Evolutionary conservation across 64 coral and sea anemone species (phyloP), one percentile per base, ranked within the genome.

Genomic region (Montipora capricornis): DNA sequence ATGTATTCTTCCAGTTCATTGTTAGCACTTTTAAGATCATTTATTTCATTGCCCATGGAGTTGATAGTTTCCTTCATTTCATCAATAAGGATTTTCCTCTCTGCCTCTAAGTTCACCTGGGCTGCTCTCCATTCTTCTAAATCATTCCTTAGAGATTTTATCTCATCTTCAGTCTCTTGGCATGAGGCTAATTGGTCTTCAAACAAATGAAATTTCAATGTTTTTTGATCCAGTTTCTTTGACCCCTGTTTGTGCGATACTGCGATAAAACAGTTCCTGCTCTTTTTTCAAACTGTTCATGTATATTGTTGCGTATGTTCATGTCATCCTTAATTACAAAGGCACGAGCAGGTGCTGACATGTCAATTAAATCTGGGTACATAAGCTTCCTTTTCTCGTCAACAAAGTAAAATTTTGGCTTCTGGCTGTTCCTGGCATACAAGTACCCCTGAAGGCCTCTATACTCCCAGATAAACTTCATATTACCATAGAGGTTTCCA

Each of bases 1-100:
- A 92, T 86, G 24, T 92, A 92, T 17, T 73, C 81, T 55, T 76
- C 19, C 1, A 92, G 90, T 55, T 92, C 8, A 19, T 20, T 82
- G 80, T 62, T 82, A 37, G 80, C 15, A 2, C 61, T 44, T 82
- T 82, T 29, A 62, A 82, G 80, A 62, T 82, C 0, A 44, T 3
- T 14, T 82, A 82, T 44, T 82, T 82, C 55, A 29, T 82, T 82
- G 2, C 7, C 57, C 57, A 60, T 82, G 20, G 2, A 61, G 6
- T 44, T 44, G 55, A 82, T 44, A 14, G 80, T 82, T 2, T 64
- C 13, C 57, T 16, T 11, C 80, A 82, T 82, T 82, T 82, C 80
- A 45, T 82, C 22, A 37, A 62, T 2, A 15, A 29, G 52, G 11
- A 13, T 64, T 44, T 82, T 82, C 5, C 61, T 62, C 13, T 82